phyloP scores from a whole-genome alignment of 2,113 vertebrate genomes.

The Murina feae region DNA sequence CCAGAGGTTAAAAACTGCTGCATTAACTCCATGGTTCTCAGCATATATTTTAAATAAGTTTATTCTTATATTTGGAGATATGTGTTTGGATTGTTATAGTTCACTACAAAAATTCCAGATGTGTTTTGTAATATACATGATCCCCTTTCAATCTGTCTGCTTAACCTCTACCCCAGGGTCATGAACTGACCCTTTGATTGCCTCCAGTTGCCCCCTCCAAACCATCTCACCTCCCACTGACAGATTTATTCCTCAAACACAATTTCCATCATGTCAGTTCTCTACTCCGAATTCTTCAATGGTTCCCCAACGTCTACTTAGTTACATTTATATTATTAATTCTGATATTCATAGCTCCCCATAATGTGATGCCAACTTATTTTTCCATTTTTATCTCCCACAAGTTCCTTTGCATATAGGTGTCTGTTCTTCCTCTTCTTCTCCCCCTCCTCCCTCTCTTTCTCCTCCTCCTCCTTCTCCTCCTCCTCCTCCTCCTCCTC shows the following conservation, averaged over 20 bases:
- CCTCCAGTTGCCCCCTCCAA: not conserved
- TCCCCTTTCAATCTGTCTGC: not conserved
- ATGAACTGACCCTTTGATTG: not conserved
- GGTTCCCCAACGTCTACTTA: constrained; percentile 33
- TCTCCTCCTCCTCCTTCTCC: no score
- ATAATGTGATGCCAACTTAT: not conserved
- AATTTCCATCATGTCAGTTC: not conserved
- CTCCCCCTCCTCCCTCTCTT: fast-evolving
- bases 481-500: no score
- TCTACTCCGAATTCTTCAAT: not conserved
- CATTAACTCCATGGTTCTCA: constrained; percentile 58
- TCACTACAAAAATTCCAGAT: constrained; percentile 33
- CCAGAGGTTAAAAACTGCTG: constrained; percentile 55
- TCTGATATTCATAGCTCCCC: constrained; percentile 2
- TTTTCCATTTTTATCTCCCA: constrained; percentile 44
- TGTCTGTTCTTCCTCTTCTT: not conserved
- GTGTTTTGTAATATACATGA: not conserved
- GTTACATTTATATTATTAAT: constrained; percentile 18
- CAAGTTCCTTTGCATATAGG: not conserved
- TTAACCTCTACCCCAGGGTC: not conserved
- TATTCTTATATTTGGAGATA: constrained; percentile 22
- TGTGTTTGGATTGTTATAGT: not conserved
- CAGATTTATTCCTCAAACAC: constrained; percentile 28
- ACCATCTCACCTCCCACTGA: not conserved
- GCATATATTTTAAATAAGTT: constrained; percentile 44